Conservation (phyloP, 2,113 vertebrate species). For the Hydrochoerus hydrochaeris region DNA sequence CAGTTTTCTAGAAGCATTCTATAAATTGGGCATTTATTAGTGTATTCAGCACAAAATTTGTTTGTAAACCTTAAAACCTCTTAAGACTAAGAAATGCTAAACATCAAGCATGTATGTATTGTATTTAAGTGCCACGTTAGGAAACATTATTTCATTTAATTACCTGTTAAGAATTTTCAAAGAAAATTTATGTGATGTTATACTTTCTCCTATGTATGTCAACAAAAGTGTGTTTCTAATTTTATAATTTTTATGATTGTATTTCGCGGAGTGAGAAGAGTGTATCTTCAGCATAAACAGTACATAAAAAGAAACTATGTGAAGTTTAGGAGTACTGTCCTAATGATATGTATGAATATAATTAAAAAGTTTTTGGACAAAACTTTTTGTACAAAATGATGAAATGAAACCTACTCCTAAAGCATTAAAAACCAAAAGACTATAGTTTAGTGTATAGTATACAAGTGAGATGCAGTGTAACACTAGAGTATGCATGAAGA, state of each 20-base stretch:
- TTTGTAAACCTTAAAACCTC: slow-evolving; percentile 53
- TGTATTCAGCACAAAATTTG: not conserved
- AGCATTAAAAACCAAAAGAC: slow-evolving; percentile 19
- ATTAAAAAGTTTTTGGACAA: not conserved
- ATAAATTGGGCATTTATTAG: slow-evolving; percentile 43
- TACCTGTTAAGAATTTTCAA: not conserved
- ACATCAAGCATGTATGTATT: not conserved
- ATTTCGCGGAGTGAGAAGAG: not conserved
- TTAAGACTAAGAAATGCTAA: slow-evolving; percentile 47
- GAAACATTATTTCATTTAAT: not conserved
- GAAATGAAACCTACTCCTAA: not conserved
- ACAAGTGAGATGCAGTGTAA: not conserved
- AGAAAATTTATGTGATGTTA: not conserved
- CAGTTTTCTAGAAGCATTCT: slow-evolving; percentile 34
- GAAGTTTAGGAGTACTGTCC: not conserved
- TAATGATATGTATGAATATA: not conserved
- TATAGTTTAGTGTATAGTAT: not conserved
- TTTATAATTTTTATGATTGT: not conserved
- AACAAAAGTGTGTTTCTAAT: slow-evolving; percentile 48
- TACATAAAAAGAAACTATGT: not conserved
- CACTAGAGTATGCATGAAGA: not conserved
- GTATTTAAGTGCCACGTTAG: not conserved
- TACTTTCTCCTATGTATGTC: not conserved
- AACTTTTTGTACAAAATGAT: not conserved
- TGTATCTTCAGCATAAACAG: not conserved